Conservation (phyloP, 2,797 vertebrate genomes). For the Pseudotriccus pelzelni region DNA sequence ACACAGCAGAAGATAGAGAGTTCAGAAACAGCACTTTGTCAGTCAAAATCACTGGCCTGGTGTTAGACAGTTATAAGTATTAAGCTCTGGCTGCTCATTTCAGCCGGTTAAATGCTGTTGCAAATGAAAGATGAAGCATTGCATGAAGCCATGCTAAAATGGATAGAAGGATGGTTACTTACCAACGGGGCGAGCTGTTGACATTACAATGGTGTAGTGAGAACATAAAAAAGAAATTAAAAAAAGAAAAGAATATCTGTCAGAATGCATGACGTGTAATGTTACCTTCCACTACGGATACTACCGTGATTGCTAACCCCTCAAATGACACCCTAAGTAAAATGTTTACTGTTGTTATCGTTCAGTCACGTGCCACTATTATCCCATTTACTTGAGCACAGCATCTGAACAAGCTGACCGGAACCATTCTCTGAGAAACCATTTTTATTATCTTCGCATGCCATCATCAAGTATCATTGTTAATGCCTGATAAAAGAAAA, state of each 20-base stretch:
- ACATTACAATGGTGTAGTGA: constrained; percentile 97
- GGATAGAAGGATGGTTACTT: constrained; percentile 96
- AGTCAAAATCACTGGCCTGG: constrained; percentile 21
- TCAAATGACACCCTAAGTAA: constrained; percentile 60
- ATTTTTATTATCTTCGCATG: constrained; percentile 47
- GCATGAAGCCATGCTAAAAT: constrained; percentile 86
- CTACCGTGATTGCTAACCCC: constrained; percentile 68
- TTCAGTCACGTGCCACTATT: constrained; percentile 20
- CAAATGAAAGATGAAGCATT: constrained; percentile 78
- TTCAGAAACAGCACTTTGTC: constrained; percentile 15
- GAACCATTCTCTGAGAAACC: constrained; percentile 22
- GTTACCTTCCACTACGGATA: constrained; percentile 80
- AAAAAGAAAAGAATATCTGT: constrained; percentile 86
- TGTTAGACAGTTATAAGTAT: constrained; percentile 40
- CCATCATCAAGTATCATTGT: constrained; percentile 30
- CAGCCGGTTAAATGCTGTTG: constrained; percentile 61
- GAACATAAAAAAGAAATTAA: constrained; percentile 86
- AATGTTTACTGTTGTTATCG: constrained; percentile 7
- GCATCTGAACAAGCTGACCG: neutral
- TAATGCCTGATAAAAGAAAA: constrained; percentile 58
- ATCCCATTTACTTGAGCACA: constrained; percentile 46
- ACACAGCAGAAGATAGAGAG: constrained; percentile 35
- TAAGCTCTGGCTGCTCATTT: neutral
- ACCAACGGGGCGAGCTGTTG: constrained; percentile 97
- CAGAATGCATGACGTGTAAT: constrained; percentile 94